Evolutionary conservation across 1,140 invertebrate genomes (phyloP).

Genomic region (Zeugodacus cucurbitae): DNA sequence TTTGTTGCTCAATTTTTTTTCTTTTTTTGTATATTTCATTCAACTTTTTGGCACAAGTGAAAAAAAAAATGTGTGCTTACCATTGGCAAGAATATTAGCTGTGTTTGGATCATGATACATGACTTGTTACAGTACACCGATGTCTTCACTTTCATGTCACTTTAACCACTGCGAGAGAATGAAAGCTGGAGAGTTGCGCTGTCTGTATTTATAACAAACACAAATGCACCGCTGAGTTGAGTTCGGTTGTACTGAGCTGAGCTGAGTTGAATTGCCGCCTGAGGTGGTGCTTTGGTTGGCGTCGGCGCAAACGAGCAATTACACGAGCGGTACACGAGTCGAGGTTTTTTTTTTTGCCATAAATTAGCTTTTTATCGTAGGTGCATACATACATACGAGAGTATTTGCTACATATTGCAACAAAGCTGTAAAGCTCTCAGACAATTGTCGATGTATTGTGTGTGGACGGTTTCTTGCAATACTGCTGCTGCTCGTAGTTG

Average conservation of each 20-base stretch:
- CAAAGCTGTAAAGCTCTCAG: neutral
- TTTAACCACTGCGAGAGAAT: slow-evolving; percentile 66
- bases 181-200: slow-evolving; percentile 56
- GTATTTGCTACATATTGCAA: neutral
- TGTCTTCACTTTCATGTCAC: slow-evolving; percentile 67
- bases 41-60: neutral
- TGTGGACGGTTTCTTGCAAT: neutral
- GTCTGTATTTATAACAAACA: slow-evolving; percentile 57
- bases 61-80: slow-evolving; percentile 51
- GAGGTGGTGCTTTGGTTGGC: neutral
- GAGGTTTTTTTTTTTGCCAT: neutral
- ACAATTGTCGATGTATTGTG: neutral
- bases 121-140: slow-evolving; percentile 65
- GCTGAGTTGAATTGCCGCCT: neutral
- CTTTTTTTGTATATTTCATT: neutral
- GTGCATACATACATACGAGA: neutral
- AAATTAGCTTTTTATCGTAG: neutral
- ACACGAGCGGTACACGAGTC: neutral
- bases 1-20: neutral
- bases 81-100: slow-evolving; percentile 65
- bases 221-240: slow-evolving; percentile 14
- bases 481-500: neutral
- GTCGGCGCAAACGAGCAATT: neutral
- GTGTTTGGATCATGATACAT: slow-evolving; percentile 67
- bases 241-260: neutral